A percentile compares a stretch with the other conserved stretches of the same genome.
These are phyloP conservation scores for Spinus olivaceus DNA, from an alignment of 2,797 vertebrate genomes.

Conservation along the genomic window DNA sequence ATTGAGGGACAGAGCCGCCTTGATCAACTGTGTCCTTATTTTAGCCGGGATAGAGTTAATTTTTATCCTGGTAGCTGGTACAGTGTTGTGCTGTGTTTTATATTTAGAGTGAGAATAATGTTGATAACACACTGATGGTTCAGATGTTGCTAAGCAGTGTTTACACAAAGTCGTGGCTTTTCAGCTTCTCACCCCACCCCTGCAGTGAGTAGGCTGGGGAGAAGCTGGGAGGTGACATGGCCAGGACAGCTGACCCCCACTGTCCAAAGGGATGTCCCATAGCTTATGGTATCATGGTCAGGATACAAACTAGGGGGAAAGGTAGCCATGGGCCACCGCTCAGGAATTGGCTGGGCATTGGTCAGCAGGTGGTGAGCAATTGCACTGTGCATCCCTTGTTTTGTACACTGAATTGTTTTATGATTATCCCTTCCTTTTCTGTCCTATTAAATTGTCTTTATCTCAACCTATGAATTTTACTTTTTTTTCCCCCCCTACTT, in stretches of 20 bases:
- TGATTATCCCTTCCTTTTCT: not conserved
- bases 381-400: not conserved
- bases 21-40: not conserved
- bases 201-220: not conserved
- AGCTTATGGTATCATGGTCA: not conserved
- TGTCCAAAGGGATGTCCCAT: not conserved
- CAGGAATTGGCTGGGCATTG: not conserved
- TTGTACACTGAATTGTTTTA: not conserved
- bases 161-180: not conserved
- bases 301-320: not conserved
- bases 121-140: not conserved
- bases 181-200: not conserved
- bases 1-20: not conserved
- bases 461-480: not conserved
- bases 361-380: not conserved
- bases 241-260: not conserved
- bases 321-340: not conserved
- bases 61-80: not conserved
- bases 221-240: not conserved
- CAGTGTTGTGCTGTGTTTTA: not conserved
- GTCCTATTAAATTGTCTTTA: not conserved
- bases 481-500: accelerated
- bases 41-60: not conserved
- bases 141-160: not conserved
- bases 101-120: not conserved